These are phyloP conservation scores for Patella depressa DNA, from an alignment of 2,888 invertebrate genomes.

Conservation along the genomic window DNA sequence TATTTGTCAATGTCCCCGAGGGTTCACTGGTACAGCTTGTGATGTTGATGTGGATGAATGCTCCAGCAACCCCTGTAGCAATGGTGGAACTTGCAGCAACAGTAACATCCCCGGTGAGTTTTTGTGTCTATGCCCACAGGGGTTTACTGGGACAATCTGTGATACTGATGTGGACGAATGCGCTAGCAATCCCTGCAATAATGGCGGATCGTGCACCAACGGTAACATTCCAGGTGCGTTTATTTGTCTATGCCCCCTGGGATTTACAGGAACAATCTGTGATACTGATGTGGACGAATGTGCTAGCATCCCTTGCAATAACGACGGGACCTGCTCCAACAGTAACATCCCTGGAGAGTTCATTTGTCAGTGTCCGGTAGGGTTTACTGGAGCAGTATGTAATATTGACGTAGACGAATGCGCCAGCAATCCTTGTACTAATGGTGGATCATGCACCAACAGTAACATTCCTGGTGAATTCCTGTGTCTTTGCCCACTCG, in stretches of 20 bases:
- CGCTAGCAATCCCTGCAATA: constrained; percentile 78
- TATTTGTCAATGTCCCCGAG: constrained; percentile 25
- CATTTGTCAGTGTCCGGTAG: constrained; percentile 75
- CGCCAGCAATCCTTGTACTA: constrained; percentile 13
- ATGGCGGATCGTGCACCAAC: constrained; percentile 79
- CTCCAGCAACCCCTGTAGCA: constrained; percentile 90
- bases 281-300: constrained; percentile 93
- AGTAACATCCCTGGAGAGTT: constrained; percentile 25
- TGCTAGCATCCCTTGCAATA: constrained; percentile 66
- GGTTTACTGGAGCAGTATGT: constrained; percentile 30
- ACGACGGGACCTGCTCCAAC: constrained; percentile 72
- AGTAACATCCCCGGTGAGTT: no score
- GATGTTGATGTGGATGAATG: constrained; percentile 92
- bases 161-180: constrained; percentile 29
- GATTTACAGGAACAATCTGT: constrained; percentile 73
- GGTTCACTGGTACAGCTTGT: constrained; percentile 73
- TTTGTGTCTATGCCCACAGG: neutral
- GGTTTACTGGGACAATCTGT: neutral
- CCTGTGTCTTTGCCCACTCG: constrained; percentile 1
- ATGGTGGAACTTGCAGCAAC: constrained; percentile 83
- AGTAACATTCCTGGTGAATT: constrained; percentile 11
- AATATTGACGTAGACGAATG: constrained; percentile 19
- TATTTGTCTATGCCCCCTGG: constrained; percentile 26
- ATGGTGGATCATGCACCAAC: constrained; percentile 19
- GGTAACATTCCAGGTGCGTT: constrained; percentile 26